phyloP scores from a whole-genome alignment of 2,797 vertebrate genomes.

The Thripadectes ignobilis region DNA sequence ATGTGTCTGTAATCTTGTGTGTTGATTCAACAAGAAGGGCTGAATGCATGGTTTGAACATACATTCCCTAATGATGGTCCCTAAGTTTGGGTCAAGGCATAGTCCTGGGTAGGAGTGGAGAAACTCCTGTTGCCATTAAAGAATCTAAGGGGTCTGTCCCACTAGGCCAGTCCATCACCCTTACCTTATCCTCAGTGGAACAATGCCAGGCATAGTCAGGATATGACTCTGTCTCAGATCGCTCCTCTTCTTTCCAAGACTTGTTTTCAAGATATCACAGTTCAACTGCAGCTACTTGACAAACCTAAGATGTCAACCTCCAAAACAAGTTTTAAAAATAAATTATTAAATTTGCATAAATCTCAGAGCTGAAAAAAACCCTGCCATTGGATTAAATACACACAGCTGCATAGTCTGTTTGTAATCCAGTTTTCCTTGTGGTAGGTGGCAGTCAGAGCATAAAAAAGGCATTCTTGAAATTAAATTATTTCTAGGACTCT shows the following conservation, averaged over 20 bases:
- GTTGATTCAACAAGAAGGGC: not conserved
- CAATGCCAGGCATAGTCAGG: accelerated
- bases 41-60: accelerated
- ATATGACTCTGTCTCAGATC: not conserved
- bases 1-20: not conserved
- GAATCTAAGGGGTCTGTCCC: not conserved
- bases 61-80: not conserved
- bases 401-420: slow-evolving; percentile 13
- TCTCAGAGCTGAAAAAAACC: not conserved
- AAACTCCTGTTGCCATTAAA: not conserved
- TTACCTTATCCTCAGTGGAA: not conserved
- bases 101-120: accelerated
- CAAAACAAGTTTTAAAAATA: not conserved
- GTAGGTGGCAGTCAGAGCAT: not conserved
- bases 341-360: not conserved
- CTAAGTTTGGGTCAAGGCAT: not conserved
- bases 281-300: not conserved
- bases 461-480: not conserved
- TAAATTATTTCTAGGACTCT: not conserved
- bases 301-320: not conserved
- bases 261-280: not conserved
- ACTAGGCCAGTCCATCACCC: not conserved
- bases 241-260: not conserved
- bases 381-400: not conserved
- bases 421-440: not conserved